A percentile compares a stretch with the other conserved stretches of the same genome.
Conservation (phyloP, 2,888 invertebrate species). For the Chironomus riparius region DNA sequence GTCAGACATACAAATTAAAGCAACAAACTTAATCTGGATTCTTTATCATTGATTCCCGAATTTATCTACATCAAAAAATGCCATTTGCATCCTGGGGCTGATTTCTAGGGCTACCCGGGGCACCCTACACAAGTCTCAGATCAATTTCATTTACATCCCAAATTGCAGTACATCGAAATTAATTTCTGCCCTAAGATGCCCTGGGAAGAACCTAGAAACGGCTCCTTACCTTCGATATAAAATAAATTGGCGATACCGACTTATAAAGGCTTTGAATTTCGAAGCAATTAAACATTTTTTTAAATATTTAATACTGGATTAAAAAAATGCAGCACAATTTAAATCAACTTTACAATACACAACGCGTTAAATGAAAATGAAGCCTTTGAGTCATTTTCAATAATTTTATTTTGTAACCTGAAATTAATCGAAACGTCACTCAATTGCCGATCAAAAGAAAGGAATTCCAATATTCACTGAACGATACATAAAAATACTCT, state of each 20-base stretch:
- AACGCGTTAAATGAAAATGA: neutral
- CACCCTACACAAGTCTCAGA: no score
- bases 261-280: neutral
- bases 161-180: no score
- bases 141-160: no score
- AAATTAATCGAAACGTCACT: constrained; percentile 21
- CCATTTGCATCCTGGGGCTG: no score
- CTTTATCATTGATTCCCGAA: no score
- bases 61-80: no score
- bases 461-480: neutral
- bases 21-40: no score
- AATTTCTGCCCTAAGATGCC: no score
- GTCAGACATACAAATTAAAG: no score
- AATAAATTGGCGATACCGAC: constrained; percentile 20
- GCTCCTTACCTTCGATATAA: constrained; percentile 20
- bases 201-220: no score
- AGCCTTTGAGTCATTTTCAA: neutral
- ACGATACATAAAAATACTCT: neutral
- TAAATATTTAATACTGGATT: neutral
- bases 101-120: no score
- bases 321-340: neutral
- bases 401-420: neutral
- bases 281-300: neutral
- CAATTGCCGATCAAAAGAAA: neutral
- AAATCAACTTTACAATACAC: neutral